Percentiles rank a stretch among this genome's conserved stretches.
Conservation (phyloP, 2,113 vertebrate genomes). For the Prunella fulvescens region DNA sequence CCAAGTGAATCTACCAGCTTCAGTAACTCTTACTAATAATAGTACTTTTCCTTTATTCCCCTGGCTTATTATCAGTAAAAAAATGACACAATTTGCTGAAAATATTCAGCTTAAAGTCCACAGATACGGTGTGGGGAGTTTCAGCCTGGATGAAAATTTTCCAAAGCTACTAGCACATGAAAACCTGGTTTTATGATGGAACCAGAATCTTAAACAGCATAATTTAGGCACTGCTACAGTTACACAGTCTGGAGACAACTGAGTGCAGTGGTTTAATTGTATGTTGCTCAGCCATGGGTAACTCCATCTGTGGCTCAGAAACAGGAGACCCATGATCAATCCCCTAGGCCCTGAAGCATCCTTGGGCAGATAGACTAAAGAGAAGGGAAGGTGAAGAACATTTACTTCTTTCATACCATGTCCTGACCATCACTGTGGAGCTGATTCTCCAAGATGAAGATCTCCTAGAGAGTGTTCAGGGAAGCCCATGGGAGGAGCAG, state of each 20-base stretch:
- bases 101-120: background rate
- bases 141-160: background rate
- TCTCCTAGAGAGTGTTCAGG: background rate
- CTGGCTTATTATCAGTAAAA: background rate
- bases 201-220: background rate
- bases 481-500: background rate
- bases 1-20: background rate
- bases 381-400: background rate
- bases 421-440: background rate
- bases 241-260: background rate
- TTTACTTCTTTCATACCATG: background rate
- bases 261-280: background rate
- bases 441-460: background rate
- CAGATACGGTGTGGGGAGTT: accelerated
- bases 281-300: background rate
- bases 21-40: background rate
- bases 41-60: background rate
- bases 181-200: background rate
- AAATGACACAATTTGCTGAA: background rate
- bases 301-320: background rate
- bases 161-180: background rate
- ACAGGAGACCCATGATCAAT: background rate
- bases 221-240: background rate
- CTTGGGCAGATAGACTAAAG: background rate
- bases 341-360: background rate